Evolutionary conservation across 1,140 invertebrate genomes (phyloP).

Genomic region (Drosophila guanche): DNA sequence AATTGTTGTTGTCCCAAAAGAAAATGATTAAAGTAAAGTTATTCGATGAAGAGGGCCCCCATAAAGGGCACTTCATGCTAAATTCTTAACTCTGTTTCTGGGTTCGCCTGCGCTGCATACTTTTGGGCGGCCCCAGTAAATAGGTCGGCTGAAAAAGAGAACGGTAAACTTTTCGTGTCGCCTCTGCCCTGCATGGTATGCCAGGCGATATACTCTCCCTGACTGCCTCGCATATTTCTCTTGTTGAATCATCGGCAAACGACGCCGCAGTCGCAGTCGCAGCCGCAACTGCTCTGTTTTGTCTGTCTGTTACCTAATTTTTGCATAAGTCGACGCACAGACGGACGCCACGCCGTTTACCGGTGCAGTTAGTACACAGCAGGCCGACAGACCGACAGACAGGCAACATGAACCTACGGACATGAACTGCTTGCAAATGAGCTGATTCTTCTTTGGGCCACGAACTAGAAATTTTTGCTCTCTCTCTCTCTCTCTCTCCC

Average conservation of each 20-base stretch:
- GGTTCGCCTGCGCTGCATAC: conserved; percentile 40
- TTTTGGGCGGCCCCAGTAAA: conserved; percentile 55
- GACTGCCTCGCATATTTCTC: conserved; percentile 2
- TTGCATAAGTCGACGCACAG: conserved; percentile 37
- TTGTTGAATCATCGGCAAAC: conserved; percentile 30
- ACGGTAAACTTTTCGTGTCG: conserved; percentile 12
- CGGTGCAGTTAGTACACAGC: conserved; percentile 23
- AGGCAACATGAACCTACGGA: too few relatives aligned
- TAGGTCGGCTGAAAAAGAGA: background rate
- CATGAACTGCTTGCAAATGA: conserved; percentile 29
- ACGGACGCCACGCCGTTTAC: conserved; percentile 13
- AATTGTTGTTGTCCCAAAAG: too few relatives aligned
- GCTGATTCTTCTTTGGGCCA: conserved; percentile 14
- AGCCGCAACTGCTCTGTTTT: background rate
- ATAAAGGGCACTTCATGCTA: too few relatives aligned
- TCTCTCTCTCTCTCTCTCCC: conserved; percentile 17
- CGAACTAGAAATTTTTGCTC: conserved; percentile 56
- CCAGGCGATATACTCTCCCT: conserved; percentile 4
- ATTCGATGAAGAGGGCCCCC: too few relatives aligned
- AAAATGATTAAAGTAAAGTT: too few relatives aligned
- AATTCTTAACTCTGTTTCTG: too few relatives aligned
- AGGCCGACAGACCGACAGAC: conserved; percentile 1
- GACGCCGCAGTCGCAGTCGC: background rate
- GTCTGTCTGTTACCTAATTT: conserved; percentile 49
- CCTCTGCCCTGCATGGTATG: conserved; percentile 4